Base-by-base conservation (phyloP, 2,888 invertebrate genomes). In the Azorinus chamasolen region DNA sequence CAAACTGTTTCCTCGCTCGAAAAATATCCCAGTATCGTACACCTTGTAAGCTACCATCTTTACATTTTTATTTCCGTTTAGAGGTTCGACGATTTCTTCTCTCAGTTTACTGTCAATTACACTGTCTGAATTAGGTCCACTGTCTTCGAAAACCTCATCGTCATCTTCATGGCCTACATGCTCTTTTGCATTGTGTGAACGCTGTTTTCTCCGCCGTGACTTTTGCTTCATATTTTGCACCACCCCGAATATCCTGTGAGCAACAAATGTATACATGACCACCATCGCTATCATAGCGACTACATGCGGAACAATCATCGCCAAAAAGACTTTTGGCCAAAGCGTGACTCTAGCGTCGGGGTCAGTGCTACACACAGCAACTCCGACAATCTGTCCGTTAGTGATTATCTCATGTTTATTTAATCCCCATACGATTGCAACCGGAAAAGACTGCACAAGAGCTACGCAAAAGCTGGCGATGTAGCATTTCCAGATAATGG, bases 371-470 rank as follows among this genome's bases (percentile, higher is more conserved):
- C 71, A 71, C 39, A 64, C 58, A 16, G 25, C 18, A 3, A 71
- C 64, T 0, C 18, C n/a, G 12, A 71, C 64, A 2, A 20, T 22
- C 14, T 54, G 16, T 20, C 43, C 27, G 8, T 24, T 16, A 20
- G 46, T 64, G 0, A 18, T 20, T n/a, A 53, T 50, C 20, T 27
- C 5, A 37, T 39, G 54, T 53, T 54, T 61, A 51, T 16, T 46
- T 32, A 48, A 61, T n/a, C 68, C 58, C 41, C 20, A 70, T 41
- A 54, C 43, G 20, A 62, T 58, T 27, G 55, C 8, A 4, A 54
- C 58, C 10, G 59, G 57, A 64, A 50, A 74, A 39, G 54, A 70
- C 32, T 63, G 54, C 14, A 20, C 53, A n/a, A 74, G 74, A 1
- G 54, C 48, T 14, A 70, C 43, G 39, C 45, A 53, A 18, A 74